These are phyloP conservation scores for Nannobrachium achirus DNA, from an alignment of 2,113 vertebrate genomes.

Conservation along the genomic window DNA sequence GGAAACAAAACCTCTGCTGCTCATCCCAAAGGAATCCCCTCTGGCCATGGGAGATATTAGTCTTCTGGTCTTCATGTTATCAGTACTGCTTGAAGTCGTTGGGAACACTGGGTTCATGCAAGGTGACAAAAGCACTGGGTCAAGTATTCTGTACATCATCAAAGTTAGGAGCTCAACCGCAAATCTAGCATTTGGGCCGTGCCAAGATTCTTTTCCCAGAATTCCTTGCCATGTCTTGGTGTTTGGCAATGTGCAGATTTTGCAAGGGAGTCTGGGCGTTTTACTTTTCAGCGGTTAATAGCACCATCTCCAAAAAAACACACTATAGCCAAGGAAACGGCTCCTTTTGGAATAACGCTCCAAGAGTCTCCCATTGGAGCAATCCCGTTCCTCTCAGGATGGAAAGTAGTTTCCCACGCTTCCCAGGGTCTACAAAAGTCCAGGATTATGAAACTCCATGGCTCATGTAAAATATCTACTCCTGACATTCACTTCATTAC, in stretches of 20 bases:
- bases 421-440: constrained; percentile 22
- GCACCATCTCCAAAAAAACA: constrained; percentile 45
- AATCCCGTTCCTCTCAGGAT: constrained; percentile 46
- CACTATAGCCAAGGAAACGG: constrained; percentile 42
- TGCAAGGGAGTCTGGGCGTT: constrained; percentile 45
- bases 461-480: constrained; percentile 30
- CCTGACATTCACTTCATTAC: constrained; percentile 40
- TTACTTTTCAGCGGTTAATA: constrained; percentile 66
- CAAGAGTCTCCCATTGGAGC: constrained; percentile 56
- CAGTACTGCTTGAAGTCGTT: constrained; percentile 8
- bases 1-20: no score
- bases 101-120: constrained; percentile 2
- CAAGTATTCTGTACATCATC: constrained; percentile 48
- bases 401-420: constrained; percentile 59
- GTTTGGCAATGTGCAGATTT: constrained; percentile 55
- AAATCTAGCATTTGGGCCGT: constrained; percentile 40
- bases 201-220: constrained; percentile 63
- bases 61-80: no score
- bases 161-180: constrained; percentile 43
- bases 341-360: constrained; percentile 52
- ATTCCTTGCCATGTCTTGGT: constrained; percentile 58
- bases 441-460: constrained; percentile 26
- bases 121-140: constrained; percentile 33
- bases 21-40: no score
- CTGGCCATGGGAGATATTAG: no score